Percentiles rank a stretch among this genome's conserved stretches.
Conservation (phyloP, 2,888 invertebrate genomes). For the Crepidodera aurea region DNA sequence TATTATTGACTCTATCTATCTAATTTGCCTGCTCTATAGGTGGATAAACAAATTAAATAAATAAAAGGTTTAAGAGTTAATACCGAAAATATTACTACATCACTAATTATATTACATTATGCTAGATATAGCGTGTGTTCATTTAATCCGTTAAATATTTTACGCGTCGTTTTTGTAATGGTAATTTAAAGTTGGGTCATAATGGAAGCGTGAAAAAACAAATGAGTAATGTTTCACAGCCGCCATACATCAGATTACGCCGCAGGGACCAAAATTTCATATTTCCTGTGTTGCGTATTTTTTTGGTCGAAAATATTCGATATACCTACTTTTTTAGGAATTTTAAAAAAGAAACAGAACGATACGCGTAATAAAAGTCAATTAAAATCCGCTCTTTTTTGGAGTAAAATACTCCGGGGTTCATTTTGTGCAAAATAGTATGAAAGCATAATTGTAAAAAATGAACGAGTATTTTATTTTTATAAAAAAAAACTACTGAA, state of each 20-base stretch:
- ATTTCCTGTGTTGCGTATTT: slow-evolving; percentile 8
- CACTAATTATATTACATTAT: background rate
- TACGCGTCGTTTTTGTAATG: slow-evolving; percentile 1
- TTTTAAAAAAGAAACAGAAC: background rate
- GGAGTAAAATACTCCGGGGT: slow-evolving; percentile 2
- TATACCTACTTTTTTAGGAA: background rate
- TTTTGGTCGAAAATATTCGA: slow-evolving; percentile 5
- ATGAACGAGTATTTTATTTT: background rate
- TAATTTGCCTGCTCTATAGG: too few relatives aligned
- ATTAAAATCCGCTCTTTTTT: slow-evolving; percentile 5
- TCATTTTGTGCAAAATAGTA: background rate
- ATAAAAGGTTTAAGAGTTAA: too few relatives aligned
- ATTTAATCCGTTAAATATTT: slow-evolving; percentile 10
- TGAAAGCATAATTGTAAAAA: background rate
- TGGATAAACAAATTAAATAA: too few relatives aligned
- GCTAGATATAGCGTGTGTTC: background rate
- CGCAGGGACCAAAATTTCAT: slow-evolving; percentile 18
- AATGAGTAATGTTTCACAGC: slow-evolving; percentile 15
- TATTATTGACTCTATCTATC: too few relatives aligned
- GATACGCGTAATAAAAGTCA: slow-evolving; percentile 14
- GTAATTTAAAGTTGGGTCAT: slow-evolving; percentile 2
- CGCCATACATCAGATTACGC: slow-evolving; percentile 15
- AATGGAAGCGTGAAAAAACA: slow-evolving; percentile 18
- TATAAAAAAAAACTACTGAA: too few relatives aligned
- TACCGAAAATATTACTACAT: too few relatives aligned